Evolutionary conservation across 2,113 vertebrate species (phyloP).

Genomic region (Dicaeum eximium): DNA sequence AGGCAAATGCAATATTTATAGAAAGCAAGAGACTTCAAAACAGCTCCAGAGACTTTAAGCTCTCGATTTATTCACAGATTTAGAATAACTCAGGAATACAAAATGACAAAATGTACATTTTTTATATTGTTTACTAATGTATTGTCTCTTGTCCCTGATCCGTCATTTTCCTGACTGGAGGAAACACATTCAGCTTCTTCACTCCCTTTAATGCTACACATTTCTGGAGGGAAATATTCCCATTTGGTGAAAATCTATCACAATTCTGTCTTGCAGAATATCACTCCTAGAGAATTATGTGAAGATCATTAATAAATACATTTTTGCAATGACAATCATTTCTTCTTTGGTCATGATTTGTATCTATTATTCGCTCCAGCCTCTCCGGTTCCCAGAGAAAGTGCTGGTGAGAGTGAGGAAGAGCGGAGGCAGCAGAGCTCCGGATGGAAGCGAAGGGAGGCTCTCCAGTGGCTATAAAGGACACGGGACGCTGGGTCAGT

Average conservation of each 20-base stretch:
- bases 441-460: neutral
- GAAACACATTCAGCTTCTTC: slow-evolving; percentile 52
- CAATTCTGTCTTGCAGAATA: slow-evolving; percentile 55
- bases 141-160: slow-evolving; percentile 63
- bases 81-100: slow-evolving; percentile 67
- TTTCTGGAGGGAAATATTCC: slow-evolving; percentile 67
- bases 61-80: slow-evolving; percentile 63
- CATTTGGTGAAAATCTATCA: slow-evolving; percentile 65
- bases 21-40: slow-evolving; percentile 71
- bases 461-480: neutral
- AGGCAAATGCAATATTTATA: slow-evolving; percentile 72
- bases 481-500: fast-evolving
- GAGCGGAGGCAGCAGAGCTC: neutral
- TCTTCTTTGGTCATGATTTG: slow-evolving; percentile 53
- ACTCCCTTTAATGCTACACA: slow-evolving; percentile 57
- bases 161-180: slow-evolving; percentile 60
- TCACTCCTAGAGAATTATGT: slow-evolving; percentile 47
- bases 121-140: slow-evolving; percentile 68
- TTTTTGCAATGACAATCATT: slow-evolving; percentile 48
- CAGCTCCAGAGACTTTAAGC: slow-evolving; percentile 63
- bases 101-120: slow-evolving; percentile 70
- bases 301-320: slow-evolving; percentile 62
- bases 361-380: slow-evolving; percentile 15
- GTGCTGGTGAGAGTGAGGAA: neutral
- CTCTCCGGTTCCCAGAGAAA: neutral